phyloP scores from a whole-genome alignment of 1,140 invertebrate genomes.

The Drosophila jambulina region DNA sequence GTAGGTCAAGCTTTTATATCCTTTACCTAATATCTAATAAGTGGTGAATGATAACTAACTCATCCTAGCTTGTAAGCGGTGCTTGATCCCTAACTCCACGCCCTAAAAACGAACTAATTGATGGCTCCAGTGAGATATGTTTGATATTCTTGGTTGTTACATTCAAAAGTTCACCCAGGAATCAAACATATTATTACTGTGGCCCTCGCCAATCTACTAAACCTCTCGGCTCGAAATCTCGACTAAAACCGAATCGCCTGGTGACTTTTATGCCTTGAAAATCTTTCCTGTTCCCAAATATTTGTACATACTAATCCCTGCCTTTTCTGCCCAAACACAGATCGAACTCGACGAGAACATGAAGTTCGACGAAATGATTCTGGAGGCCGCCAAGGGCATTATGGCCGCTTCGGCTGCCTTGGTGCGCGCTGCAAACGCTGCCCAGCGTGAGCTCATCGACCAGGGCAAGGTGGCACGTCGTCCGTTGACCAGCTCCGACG shows the following conservation, averaged over 20 bases:
- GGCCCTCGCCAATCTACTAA: conserved; percentile 83
- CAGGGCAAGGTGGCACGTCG: conserved; percentile 92
- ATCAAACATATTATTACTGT: conserved; percentile 99
- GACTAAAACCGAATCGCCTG: conserved; percentile 49
- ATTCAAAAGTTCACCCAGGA: conserved; percentile 94
- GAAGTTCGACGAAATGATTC: conserved; percentile 99
- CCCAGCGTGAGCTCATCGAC: conserved; percentile 97
- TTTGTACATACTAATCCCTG: neutral
- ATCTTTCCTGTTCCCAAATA: neutral
- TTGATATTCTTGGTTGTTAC: conserved; percentile 99
- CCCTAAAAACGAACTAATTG: conserved; percentile 59
- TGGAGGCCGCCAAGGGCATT: conserved; percentile 99
- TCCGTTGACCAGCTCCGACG: conserved; percentile 93
- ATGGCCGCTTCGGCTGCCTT: conserved; percentile 98
- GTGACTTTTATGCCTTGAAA: conserved; percentile 39
- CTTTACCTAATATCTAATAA: conserved; percentile 8
- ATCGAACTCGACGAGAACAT: conserved; percentile 95
- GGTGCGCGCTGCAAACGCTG: conserved; percentile 97
- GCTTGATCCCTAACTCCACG: conserved; percentile 46
- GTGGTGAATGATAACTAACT: conserved; percentile 67
- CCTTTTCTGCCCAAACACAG: conserved; percentile 47
- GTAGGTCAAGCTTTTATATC: conserved; percentile 76
- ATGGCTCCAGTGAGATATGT: conserved; percentile 96
- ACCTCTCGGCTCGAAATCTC: conserved; percentile 30
- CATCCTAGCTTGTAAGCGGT: conserved; percentile 44